These are phyloP conservation scores for Melanocharis versteri DNA, from an alignment of 2,113 vertebrate species.

Conservation along the genomic window DNA sequence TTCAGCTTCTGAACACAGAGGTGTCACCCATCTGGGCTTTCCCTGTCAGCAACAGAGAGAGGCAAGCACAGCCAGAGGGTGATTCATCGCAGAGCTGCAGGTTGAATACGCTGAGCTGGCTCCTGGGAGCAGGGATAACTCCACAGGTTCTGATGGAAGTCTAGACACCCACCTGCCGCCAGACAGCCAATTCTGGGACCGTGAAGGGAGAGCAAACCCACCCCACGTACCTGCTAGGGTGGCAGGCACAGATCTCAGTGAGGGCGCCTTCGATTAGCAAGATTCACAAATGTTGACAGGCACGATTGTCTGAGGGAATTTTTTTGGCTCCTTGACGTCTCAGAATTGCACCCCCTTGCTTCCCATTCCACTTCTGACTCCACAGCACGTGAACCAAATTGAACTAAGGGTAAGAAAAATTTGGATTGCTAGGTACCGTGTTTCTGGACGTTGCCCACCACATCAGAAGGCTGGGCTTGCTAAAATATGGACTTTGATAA, in stretches of 20 bases:
- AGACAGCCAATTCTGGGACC: background rate
- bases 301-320: background rate
- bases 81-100: background rate
- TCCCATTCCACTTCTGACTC: background rate
- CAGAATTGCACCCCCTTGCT: background rate
- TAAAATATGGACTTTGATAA: background rate
- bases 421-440: background rate
- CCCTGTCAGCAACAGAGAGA: background rate
- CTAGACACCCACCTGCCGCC: background rate
- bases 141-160: background rate
- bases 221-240: background rate
- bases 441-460: background rate
- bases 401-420: background rate
- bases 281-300: background rate
- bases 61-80: background rate
- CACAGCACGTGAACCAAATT: background rate
- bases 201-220: background rate
- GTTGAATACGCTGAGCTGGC: background rate
- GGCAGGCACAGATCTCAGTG: background rate
- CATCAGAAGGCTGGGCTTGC: background rate
- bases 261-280: background rate
- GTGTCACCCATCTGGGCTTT: background rate
- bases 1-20: background rate
- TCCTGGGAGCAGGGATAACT: background rate
- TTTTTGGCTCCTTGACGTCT: background rate